Conservation (phyloP, 1,140 invertebrate genomes). For the Penaeus japonicus region DNA sequence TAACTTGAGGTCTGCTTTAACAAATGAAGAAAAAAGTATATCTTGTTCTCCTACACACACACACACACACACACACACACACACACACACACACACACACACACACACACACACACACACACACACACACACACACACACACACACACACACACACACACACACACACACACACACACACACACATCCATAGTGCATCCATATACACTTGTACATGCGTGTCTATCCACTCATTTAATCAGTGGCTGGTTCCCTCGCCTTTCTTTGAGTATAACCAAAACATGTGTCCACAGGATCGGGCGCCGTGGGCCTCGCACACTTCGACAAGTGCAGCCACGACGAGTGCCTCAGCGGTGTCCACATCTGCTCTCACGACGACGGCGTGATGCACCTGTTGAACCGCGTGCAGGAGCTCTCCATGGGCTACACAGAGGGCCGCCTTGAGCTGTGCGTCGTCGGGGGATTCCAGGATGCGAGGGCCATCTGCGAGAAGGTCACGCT, state of each 20-base stretch:
- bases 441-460: constrained; percentile 88
- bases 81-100: not conserved
- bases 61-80: not conserved
- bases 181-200: too few species aligned
- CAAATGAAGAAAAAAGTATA: too few species aligned
- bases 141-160: not conserved
- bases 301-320: constrained; percentile 87
- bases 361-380: constrained; percentile 60
- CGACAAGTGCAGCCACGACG: constrained; percentile 77
- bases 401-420: constrained; percentile 81
- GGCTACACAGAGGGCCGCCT: constrained; percentile 84
- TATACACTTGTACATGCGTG: too few species aligned
- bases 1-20: not conserved
- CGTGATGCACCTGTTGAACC: constrained; percentile 64
- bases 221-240: too few species aligned
- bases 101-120: not conserved
- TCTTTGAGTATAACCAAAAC: too few species aligned
- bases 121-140: not conserved
- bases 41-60: too few species aligned
- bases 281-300: constrained; percentile 75
- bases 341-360: constrained; percentile 57
- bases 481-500: constrained; percentile 90
- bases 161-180: not conserved
- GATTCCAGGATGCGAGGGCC: constrained; percentile 82
- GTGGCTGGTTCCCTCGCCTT: too few species aligned